phyloP scores from a whole-genome alignment of 2,888 invertebrate species.

The Iselma pallidipennis region DNA sequence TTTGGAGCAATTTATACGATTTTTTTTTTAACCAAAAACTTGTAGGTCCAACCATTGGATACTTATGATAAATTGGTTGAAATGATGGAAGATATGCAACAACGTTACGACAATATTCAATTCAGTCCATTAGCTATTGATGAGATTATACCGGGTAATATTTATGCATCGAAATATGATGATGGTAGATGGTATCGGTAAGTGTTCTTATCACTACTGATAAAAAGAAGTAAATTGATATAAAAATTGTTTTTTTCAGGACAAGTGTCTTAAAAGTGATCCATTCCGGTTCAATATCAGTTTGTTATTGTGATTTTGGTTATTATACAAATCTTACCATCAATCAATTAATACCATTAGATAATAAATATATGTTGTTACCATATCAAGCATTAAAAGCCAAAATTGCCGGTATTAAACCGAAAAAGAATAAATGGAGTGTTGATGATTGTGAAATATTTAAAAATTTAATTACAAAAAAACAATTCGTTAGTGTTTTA shows the following conservation, averaged over 20 bases:
- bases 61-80: slow-evolving; percentile 56
- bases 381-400: slow-evolving; percentile 71
- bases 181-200: slow-evolving; percentile 77
- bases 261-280: slow-evolving; percentile 62
- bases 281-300: slow-evolving; percentile 61
- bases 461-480: slow-evolving; percentile 70
- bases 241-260: slow-evolving; percentile 51
- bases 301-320: slow-evolving; percentile 69
- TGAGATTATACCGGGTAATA: slow-evolving; percentile 60
- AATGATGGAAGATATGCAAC: slow-evolving; percentile 71
- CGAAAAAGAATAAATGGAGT: slow-evolving; percentile 65
- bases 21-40: no score
- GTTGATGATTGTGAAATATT: slow-evolving; percentile 75
- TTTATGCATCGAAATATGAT: slow-evolving; percentile 71
- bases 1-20: background rate
- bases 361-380: slow-evolving; percentile 60
- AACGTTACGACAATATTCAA: slow-evolving; percentile 61
- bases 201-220: slow-evolving; percentile 30
- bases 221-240: no score
- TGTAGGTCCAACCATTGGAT: slow-evolving; percentile 60
- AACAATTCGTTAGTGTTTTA: slow-evolving; percentile 71
- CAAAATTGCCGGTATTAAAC: slow-evolving; percentile 64
- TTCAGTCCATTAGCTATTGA: slow-evolving; percentile 53
- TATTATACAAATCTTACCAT: slow-evolving; percentile 63
- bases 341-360: slow-evolving; percentile 61